Base-by-base conservation (phyloP, 92 coral and sea anemone genomes). In the Epizoanthus ramosus region DNA sequence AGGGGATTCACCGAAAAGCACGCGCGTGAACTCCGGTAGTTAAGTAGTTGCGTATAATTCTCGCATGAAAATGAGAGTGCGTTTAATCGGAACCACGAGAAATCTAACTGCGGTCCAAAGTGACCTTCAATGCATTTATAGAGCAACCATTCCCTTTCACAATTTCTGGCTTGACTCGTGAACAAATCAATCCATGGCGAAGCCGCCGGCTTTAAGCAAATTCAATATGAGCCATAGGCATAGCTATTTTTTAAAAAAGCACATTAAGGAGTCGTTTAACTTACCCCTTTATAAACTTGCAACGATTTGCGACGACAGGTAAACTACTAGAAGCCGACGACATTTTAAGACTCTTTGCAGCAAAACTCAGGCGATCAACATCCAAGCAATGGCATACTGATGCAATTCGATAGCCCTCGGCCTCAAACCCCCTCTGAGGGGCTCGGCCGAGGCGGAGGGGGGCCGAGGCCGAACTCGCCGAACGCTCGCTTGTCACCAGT, bases 391-490 rank as follows among this genome's bases (percentile, higher is more conserved):
- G 3, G 43, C 43, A 37, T 37, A 57, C 61, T 57, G 61, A 57
- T 57, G 61, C 61, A 57, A 57, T 57, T 57, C 61, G 61, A n/a
- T n/a, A n/a, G n/a, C n/a, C n/a, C n/a, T n/a, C n/a, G n/a, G n/a
- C n/a, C n/a, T n/a, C n/a, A n/a, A n/a, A n/a, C n/a, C n/a, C n/a
- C n/a, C n/a, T n/a, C n/a, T n/a, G n/a, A n/a, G n/a, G n/a, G n/a
- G n/a, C n/a, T n/a, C n/a, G n/a, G n/a, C n/a, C n/a, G n/a, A n/a
- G n/a, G n/a, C n/a, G n/a, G 63, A 57, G 63, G 63, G 63, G 63
- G n/a, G 63, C 63, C 63, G 63, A 59, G 64, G 64, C 64, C 64
- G 8, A 59, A 59, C 64, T n/a, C 64, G 64, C 64, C 64, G 64
- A 59, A n/a, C 64, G 64, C 64, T 59, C 64, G 23, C 64, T 59